Percentiles rank a stretch among this genome's conserved stretches.
These are phyloP conservation scores for Cygnus olor DNA, from an alignment of 2,797 vertebrate species.

Conservation along the genomic window DNA sequence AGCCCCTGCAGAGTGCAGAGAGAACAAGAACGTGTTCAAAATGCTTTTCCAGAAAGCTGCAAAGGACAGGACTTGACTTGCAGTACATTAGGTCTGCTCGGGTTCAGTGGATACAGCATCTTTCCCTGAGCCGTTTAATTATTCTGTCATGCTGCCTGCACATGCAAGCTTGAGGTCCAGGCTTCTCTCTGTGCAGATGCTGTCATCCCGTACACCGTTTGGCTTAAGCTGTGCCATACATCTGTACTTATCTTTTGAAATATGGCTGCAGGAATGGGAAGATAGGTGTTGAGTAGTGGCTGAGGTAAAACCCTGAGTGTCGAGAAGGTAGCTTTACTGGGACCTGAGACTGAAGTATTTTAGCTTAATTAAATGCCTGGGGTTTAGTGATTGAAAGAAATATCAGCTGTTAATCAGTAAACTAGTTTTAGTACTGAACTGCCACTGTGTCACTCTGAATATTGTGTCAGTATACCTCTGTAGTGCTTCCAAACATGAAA, in stretches of 20 bases:
- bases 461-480: background rate
- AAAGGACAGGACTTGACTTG: slow-evolving; percentile 36
- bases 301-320: background rate
- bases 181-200: background rate
- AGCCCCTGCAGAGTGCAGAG: slow-evolving; percentile 19
- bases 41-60: slow-evolving; percentile 31
- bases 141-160: background rate
- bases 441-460: background rate
- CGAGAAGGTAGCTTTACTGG: slow-evolving; percentile 11
- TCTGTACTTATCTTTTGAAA: slow-evolving; percentile 2
- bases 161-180: background rate
- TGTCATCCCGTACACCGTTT: background rate
- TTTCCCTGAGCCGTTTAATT: slow-evolving; percentile 6
- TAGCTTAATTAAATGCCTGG: background rate
- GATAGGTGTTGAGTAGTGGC: background rate
- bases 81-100: background rate
- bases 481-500: background rate
- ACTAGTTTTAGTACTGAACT: background rate
- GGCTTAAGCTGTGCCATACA: background rate
- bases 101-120: background rate
- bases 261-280: background rate
- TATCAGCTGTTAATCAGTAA: background rate
- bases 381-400: background rate
- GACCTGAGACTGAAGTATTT: background rate
- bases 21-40: background rate